These are phyloP conservation scores for Microcebus ravelobensis DNA, from an alignment of 2,113 vertebrate species.

Conservation along the genomic window DNA sequence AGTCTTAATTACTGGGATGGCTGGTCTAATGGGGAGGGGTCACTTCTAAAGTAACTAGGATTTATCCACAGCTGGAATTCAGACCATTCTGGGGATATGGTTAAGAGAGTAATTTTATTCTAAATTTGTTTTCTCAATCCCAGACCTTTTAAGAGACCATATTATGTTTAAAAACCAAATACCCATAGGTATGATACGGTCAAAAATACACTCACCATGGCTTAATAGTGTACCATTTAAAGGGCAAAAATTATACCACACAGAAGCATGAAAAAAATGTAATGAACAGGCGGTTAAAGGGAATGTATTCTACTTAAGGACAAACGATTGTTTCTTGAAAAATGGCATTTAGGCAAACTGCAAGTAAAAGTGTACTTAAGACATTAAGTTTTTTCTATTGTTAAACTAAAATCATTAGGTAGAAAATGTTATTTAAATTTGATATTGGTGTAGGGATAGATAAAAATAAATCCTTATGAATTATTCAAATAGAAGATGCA, in stretches of 20 bases:
- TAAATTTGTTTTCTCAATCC: slow-evolving; percentile 76
- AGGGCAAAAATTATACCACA: slow-evolving; percentile 74
- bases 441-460: neutral
- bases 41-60: slow-evolving; percentile 42
- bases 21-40: neutral
- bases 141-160: slow-evolving; percentile 61
- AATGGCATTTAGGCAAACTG: neutral
- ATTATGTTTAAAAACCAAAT: slow-evolving; percentile 75
- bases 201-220: slow-evolving; percentile 65
- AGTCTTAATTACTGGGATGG: slow-evolving; percentile 19
- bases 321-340: slow-evolving; percentile 26
- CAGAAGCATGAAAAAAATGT: slow-evolving; percentile 59
- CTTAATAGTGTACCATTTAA: slow-evolving; percentile 76
- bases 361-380: neutral
- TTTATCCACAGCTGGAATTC: slow-evolving; percentile 70
- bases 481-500: slow-evolving; percentile 10
- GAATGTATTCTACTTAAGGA: slow-evolving; percentile 34
- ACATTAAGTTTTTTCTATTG: neutral
- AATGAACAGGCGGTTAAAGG: slow-evolving; percentile 56
- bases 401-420: slow-evolving; percentile 31
- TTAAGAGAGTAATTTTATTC: slow-evolving; percentile 74
- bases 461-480: neutral
- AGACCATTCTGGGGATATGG: slow-evolving; percentile 64
- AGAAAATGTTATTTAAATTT: neutral
- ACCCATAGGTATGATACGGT: slow-evolving; percentile 67